Conservation (phyloP, 2,797 vertebrate species). For the Xerus rutilus region DNA sequence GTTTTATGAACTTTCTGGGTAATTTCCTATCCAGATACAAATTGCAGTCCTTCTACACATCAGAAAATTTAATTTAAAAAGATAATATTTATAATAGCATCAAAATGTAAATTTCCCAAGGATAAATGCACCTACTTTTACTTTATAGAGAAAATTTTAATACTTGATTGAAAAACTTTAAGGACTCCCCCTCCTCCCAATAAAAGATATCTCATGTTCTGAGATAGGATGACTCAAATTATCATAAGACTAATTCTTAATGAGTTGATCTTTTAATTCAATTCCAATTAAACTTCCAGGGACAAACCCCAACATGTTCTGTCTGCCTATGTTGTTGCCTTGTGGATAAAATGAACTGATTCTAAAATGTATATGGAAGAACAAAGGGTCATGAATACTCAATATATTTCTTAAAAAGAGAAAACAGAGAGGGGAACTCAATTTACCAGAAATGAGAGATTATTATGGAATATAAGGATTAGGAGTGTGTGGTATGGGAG, state of each 20-base stretch:
- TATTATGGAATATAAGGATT: neutral
- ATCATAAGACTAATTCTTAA: slow-evolving; percentile 26
- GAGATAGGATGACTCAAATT: neutral
- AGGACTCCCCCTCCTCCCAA: accelerated
- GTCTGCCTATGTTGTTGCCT: neutral
- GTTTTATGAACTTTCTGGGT: neutral
- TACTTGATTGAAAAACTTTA: slow-evolving; percentile 14
- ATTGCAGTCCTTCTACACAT: neutral
- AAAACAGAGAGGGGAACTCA: neutral
- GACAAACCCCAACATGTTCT: neutral
- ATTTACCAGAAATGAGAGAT: neutral
- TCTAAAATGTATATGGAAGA: neutral
- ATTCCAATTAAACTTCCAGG: slow-evolving; percentile 3
- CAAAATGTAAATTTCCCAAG: neutral
- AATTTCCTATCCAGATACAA: neutral
- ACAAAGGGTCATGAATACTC: neutral
- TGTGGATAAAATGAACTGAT: neutral
- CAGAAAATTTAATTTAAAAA: slow-evolving; percentile 45
- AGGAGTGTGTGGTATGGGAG: neutral
- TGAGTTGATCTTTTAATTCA: neutral
- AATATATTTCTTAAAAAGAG: neutral
- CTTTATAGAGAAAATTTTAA: neutral
- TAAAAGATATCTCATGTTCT: neutral
- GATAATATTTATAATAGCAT: neutral
- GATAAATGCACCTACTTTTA: slow-evolving; percentile 10